phyloP scores from a whole-genome alignment of 2,797 vertebrate species.

The Lagodon rhomboides region DNA sequence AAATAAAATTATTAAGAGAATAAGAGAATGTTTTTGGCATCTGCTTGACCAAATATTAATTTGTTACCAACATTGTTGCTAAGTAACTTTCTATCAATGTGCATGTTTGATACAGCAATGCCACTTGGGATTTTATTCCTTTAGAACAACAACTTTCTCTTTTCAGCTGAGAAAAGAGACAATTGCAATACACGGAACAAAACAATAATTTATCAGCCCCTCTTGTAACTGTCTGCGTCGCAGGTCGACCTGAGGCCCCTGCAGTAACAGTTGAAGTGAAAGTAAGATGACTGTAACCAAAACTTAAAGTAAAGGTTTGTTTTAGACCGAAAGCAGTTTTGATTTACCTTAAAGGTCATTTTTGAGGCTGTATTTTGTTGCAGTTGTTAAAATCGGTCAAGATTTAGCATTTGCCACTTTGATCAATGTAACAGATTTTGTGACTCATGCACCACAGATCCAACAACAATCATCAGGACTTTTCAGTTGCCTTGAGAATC shows the following conservation, averaged over 20 bases:
- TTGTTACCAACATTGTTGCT: neutral
- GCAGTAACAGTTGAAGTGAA: too few relatives aligned
- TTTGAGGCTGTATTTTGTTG: neutral
- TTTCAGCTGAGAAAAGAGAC: neutral
- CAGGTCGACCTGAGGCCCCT: too few relatives aligned
- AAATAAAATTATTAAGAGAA: too few relatives aligned
- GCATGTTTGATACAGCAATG: neutral
- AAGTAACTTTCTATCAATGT: neutral
- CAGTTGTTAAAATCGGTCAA: neutral
- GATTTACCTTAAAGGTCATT: neutral
- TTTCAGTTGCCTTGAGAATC: neutral
- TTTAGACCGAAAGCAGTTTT: too few relatives aligned
- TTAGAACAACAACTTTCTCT: neutral
- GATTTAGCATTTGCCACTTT: too few relatives aligned
- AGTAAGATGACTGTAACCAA: too few relatives aligned
- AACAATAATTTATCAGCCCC: neutral
- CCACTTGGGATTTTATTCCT: neutral
- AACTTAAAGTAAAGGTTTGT: too few relatives aligned
- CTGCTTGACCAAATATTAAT: neutral
- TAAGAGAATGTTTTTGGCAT: neutral
- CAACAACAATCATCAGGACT: neutral
- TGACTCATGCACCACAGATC: constrained; percentile 3
- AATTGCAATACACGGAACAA: neutral
- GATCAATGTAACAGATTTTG: neutral
- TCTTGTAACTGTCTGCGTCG: too few relatives aligned